Percentiles rank a stretch among this genome's conserved stretches.
Conservation (phyloP, 2,113 vertebrate species). For the Dryoscopus gambensis region DNA sequence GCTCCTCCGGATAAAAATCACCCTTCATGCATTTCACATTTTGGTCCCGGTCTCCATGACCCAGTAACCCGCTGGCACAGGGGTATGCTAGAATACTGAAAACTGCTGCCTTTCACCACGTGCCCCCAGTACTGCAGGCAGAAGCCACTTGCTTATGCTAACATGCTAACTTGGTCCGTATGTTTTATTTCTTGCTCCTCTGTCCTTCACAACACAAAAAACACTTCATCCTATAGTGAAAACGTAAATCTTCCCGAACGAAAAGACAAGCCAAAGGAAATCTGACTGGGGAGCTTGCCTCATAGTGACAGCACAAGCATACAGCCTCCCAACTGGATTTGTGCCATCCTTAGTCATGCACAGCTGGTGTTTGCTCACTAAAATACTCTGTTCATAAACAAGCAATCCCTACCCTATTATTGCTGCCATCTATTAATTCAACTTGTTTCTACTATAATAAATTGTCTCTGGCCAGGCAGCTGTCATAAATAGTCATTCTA, state of each 20-base stretch:
- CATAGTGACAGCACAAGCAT: slow-evolving; percentile 30
- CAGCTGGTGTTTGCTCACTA: slow-evolving; percentile 73
- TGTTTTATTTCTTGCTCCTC: not conserved
- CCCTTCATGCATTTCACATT: accelerated
- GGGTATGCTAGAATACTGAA: not conserved
- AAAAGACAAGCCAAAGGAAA: slow-evolving; percentile 37
- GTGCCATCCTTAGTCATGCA: slow-evolving; percentile 68
- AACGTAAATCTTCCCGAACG: slow-evolving; percentile 22
- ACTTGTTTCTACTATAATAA: slow-evolving; percentile 67
- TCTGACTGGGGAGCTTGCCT: slow-evolving; percentile 38
- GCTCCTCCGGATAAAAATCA: not conserved
- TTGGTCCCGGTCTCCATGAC: not conserved
- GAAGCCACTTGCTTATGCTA: not conserved
- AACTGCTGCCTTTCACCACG: not conserved
- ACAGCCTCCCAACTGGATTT: slow-evolving; percentile 57
- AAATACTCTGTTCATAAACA: slow-evolving; percentile 73
- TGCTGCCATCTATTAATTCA: slow-evolving; percentile 66
- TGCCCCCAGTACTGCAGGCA: not conserved
- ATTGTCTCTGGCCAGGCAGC: slow-evolving; percentile 39
- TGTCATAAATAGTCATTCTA: slow-evolving; percentile 54
- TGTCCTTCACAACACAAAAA: not conserved
- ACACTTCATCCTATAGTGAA: not conserved
- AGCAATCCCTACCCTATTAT: slow-evolving; percentile 64
- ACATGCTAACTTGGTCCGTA: not conserved
- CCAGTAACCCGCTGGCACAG: not conserved